Evolutionary conservation across 2,888 invertebrate genomes (phyloP).

Genomic region (Cataglyphis altisquamis): DNA sequence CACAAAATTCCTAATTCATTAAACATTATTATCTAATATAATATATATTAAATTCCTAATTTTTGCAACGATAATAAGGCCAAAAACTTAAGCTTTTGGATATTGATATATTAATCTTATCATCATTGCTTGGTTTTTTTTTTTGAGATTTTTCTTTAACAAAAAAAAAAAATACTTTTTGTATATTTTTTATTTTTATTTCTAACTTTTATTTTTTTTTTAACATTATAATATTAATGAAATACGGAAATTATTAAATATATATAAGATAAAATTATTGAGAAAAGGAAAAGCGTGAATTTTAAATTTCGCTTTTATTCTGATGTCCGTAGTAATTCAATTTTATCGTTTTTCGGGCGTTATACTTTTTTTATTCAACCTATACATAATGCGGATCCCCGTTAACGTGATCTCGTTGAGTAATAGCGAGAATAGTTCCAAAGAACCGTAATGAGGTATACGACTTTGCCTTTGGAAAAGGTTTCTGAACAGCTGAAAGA

Average conservation of each 20-base stretch:
- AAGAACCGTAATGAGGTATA: constrained; percentile 19
- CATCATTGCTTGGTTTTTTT: background rate
- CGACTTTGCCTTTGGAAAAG: background rate
- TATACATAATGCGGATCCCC: constrained; percentile 11
- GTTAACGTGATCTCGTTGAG: background rate
- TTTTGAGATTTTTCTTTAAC: background rate
- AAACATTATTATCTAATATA: background rate
- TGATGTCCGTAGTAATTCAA: constrained; percentile 46
- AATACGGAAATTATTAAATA: constrained; percentile 1
- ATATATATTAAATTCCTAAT: background rate
- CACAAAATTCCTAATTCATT: background rate
- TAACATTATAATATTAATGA: background rate
- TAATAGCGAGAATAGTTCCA: background rate
- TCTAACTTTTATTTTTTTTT: background rate
- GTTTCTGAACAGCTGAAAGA: constrained; percentile 2
- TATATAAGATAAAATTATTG: background rate
- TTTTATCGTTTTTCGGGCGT: constrained; percentile 34
- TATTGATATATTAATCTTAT: background rate
- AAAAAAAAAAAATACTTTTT: background rate
- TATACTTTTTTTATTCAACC: constrained; percentile 28
- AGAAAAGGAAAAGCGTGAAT: background rate
- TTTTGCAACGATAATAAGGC: background rate
- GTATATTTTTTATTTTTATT: background rate
- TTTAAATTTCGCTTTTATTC: constrained; percentile 45
- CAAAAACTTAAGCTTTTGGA: background rate